Percentiles rank a stretch among this genome's conserved stretches.
Evolutionary conservation across 2,888 invertebrate genomes (phyloP).

Genomic region (Sialis fuliginosa): DNA sequence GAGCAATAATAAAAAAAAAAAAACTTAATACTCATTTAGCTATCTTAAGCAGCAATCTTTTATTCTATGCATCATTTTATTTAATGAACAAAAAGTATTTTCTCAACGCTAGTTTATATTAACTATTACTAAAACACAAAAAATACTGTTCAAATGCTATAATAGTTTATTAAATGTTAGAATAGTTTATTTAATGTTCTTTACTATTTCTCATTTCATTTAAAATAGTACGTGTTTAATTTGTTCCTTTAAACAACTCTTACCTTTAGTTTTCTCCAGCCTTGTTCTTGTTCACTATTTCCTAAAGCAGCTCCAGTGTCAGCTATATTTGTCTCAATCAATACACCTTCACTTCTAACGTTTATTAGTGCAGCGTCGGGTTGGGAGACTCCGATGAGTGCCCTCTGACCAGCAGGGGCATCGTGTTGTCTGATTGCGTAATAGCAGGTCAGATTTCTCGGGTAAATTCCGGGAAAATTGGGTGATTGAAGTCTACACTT

Average conservation of each 20-base stretch:
- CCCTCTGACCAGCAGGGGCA: conserved; percentile 73
- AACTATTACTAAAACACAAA: no score
- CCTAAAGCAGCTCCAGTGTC: no score
- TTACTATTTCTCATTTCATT: not conserved
- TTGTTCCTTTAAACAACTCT: not conserved
- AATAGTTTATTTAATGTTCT: no score
- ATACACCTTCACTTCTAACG: conserved; percentile 58
- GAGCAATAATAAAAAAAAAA: no score
- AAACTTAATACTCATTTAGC: no score
- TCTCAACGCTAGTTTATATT: no score
- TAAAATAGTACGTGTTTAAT: no score
- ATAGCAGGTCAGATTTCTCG: conserved; percentile 85
- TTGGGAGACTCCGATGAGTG: conserved; percentile 70
- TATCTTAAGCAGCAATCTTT: no score
- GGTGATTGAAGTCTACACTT: conserved; percentile 80
- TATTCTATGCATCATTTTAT: no score
- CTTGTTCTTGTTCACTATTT: conserved; percentile 25
- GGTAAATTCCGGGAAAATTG: conserved; percentile 85
- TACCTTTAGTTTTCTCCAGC: conserved; percentile 1
- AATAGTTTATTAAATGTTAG: no score
- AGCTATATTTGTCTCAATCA: conserved; percentile 13
- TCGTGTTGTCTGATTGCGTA: conserved; percentile 76
- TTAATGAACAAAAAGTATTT: no score
- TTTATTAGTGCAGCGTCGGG: conserved; percentile 72
- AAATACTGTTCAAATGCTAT: no score